A percentile compares a stretch with the other conserved stretches of the same genome.
Evolutionary conservation across 2,797 vertebrate species (phyloP).

Genomic region (Trichosurus vulpecula): DNA sequence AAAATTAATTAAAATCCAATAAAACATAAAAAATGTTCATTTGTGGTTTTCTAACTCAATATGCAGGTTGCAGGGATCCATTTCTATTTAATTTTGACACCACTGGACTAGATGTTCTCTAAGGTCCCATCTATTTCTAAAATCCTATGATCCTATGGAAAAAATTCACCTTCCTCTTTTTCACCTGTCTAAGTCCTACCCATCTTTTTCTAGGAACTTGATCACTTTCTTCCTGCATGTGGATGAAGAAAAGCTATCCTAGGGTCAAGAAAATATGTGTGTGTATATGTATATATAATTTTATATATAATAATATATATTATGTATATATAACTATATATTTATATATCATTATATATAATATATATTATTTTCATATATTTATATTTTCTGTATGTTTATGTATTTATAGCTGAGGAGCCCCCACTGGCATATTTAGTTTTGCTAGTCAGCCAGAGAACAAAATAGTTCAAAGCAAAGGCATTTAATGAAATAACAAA

Average conservation of each 20-base stretch:
- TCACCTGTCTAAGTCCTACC: background rate
- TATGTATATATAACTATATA: too few species aligned
- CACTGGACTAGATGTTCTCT: background rate
- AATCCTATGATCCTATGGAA: background rate
- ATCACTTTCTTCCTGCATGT: background rate
- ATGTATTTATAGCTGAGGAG: too few species aligned
- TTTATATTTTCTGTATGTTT: too few species aligned
- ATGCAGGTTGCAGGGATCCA: background rate
- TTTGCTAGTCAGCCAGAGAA: background rate
- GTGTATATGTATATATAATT: too few species aligned
- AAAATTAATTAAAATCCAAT: background rate
- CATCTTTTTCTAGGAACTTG: background rate
- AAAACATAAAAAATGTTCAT: background rate
- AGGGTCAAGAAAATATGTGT: background rate
- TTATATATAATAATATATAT: too few species aligned
- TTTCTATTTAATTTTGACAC: background rate
- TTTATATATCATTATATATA: too few species aligned
- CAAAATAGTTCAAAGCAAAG: background rate
- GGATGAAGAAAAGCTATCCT: background rate
- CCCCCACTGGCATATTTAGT: background rate
- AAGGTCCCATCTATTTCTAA: background rate
- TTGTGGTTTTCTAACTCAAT: background rate
- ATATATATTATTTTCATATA: too few species aligned
- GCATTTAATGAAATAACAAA: background rate
- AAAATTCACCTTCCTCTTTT: background rate